Conservation (phyloP, 2,797 vertebrate species). For the Periparus ater region DNA sequence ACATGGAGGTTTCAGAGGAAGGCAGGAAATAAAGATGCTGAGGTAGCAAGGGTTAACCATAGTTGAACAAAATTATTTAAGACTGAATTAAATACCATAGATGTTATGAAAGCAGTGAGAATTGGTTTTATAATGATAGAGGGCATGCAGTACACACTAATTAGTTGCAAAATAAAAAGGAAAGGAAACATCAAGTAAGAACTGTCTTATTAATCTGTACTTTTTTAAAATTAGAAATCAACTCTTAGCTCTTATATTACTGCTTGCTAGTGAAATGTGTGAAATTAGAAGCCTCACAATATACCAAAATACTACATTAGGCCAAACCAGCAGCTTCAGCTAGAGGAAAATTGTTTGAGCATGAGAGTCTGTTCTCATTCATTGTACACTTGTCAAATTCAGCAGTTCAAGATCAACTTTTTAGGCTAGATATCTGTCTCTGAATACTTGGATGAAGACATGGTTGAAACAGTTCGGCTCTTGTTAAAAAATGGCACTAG, state of each 20-base stretch:
- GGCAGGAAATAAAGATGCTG: neutral
- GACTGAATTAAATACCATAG: neutral
- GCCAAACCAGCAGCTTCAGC: neutral
- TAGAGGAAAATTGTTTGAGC: neutral
- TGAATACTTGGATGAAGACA: neutral
- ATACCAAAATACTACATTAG: neutral
- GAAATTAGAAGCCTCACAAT: neutral
- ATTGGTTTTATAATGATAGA: constrained; percentile 27
- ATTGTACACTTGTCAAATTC: neutral
- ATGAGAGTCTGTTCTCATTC: neutral
- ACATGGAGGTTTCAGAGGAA: neutral
- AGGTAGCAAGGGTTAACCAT: neutral
- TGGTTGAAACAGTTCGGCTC: neutral
- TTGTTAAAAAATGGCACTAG: neutral
- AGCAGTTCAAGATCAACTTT: neutral
- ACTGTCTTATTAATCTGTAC: neutral
- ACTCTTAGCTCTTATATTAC: neutral
- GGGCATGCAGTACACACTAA: neutral
- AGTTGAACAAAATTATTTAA: neutral
- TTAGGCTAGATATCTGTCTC: neutral
- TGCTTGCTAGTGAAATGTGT: neutral
- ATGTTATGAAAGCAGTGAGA: constrained; percentile 5
- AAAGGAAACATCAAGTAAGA: neutral
- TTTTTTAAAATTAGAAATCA: neutral
- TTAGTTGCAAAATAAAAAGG: constrained; percentile 19